phyloP scores from a whole-genome alignment of 1,140 invertebrate genomes.

The Druon quercuslanigerum region DNA sequence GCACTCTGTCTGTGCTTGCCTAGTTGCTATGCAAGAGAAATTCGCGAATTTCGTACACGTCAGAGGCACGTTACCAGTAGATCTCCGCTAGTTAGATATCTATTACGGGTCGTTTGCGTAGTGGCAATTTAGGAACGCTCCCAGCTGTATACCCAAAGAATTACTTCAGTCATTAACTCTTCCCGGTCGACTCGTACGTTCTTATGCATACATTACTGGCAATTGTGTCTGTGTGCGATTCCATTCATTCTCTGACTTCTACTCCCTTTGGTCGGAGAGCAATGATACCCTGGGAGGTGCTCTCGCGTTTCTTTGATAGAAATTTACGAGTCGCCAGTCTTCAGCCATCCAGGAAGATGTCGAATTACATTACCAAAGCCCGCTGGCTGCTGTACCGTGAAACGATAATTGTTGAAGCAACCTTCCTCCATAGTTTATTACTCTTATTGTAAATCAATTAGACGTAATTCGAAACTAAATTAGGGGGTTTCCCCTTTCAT shows the following conservation, averaged over 20 bases:
- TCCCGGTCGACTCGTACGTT: not conserved
- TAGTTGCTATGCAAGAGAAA: constrained; percentile 29
- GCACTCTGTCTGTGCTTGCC: not conserved
- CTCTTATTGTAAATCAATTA: too few relatives aligned
- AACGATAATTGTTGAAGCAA: too few relatives aligned
- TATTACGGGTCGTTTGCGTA: constrained; percentile 20
- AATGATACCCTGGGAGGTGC: too few relatives aligned
- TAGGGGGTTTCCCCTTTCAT: too few relatives aligned
- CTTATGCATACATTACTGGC: not conserved
- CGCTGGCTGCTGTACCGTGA: too few relatives aligned
- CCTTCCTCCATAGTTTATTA: too few relatives aligned
- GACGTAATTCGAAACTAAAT: too few relatives aligned
- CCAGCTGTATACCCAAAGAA: constrained; percentile 1
- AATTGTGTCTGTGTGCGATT: not conserved
- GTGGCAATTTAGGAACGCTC: constrained; percentile 4
- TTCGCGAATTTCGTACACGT: constrained; percentile 27
- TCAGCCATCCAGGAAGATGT: too few relatives aligned
- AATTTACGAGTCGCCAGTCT: too few relatives aligned
- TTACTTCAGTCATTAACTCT: constrained; percentile 8
- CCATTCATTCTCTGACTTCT: not conserved
- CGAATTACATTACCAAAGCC: too few relatives aligned
- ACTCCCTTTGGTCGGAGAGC: too few relatives aligned
- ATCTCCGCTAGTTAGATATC: constrained; percentile 26
- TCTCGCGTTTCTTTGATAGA: too few relatives aligned
- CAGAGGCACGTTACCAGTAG: constrained; percentile 15